Conservation (phyloP, 2,797 vertebrate genomes). For the Masticophis lateralis region DNA sequence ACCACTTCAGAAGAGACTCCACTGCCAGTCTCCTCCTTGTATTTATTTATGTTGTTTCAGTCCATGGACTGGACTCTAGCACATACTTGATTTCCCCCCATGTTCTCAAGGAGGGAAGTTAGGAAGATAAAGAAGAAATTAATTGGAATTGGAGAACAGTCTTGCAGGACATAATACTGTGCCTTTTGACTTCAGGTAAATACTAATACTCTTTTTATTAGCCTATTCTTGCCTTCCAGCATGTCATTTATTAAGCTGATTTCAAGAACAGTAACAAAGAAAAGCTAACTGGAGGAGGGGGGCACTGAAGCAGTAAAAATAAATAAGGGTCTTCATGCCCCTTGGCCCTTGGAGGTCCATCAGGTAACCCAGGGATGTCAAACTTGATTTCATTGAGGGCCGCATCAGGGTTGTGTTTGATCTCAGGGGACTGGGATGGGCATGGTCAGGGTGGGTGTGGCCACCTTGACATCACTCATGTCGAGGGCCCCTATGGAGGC, state of each 20-base stretch:
- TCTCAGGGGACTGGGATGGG: too few relatives aligned
- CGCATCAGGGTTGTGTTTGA: too few relatives aligned
- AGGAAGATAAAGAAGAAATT: neutral
- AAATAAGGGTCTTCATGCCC: neutral
- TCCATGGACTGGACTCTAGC: neutral
- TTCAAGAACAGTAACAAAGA: neutral
- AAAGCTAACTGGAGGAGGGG: neutral
- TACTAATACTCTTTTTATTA: neutral
- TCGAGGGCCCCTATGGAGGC: accelerated
- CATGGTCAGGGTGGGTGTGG: too few relatives aligned
- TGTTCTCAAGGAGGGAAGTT: neutral
- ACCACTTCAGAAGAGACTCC: neutral
- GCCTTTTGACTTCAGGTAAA: neutral
- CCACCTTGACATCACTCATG: too few relatives aligned
- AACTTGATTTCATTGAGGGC: too few relatives aligned
- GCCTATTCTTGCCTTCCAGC: neutral
- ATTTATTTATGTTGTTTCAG: neutral
- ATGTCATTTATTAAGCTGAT: neutral
- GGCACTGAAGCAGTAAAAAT: neutral
- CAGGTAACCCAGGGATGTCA: neutral
- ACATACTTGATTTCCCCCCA: neutral
- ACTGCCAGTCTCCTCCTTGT: neutral
- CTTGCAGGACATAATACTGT: neutral
- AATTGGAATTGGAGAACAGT: neutral
- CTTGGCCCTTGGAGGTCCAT: neutral